A percentile compares a stretch with the other conserved stretches of the same genome.
phyloP scores from a whole-genome alignment of 2,113 vertebrate species.

The Sitta europaea region DNA sequence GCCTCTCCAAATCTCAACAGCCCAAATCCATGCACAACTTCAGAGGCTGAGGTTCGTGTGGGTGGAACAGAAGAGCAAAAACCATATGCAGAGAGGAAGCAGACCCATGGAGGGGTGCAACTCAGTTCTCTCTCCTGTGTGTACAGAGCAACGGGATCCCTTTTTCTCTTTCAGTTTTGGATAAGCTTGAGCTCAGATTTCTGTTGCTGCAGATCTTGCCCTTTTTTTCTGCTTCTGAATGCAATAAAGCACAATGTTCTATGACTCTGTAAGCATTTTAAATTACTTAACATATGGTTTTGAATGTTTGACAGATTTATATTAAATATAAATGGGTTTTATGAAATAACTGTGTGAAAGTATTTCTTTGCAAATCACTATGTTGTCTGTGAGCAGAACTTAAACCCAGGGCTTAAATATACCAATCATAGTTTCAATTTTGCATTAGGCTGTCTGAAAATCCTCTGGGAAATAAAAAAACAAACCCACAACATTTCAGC shows the following conservation, averaged over 20 bases:
- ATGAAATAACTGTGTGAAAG: slow-evolving; percentile 1
- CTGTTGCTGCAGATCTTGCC: neutral
- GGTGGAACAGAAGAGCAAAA: neutral
- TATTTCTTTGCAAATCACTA: slow-evolving; percentile 6
- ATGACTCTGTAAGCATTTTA: neutral
- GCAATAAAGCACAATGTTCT: neutral
- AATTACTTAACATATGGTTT: slow-evolving; percentile 21
- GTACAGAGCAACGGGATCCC: neutral
- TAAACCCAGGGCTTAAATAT: neutral
- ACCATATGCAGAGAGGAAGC: neutral
- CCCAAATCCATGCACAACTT: neutral
- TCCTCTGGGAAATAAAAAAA: neutral
- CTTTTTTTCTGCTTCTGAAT: neutral
- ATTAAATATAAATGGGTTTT: slow-evolving; percentile 28
- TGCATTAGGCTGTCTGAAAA: neutral
- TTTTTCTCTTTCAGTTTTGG: neutral
- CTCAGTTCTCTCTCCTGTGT: neutral
- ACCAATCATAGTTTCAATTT: neutral
- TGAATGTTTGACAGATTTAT: slow-evolving; percentile 36
- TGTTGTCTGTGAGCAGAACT: neutral
- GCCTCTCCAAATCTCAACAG: neutral
- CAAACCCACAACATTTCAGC: neutral
- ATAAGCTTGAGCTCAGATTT: neutral
- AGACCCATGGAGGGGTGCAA: neutral
- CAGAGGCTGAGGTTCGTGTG: neutral